A percentile compares a stretch with the other conserved stretches of the same genome.
Conservation (phyloP, 2,888 invertebrate species). For the Ctena decussata region DNA sequence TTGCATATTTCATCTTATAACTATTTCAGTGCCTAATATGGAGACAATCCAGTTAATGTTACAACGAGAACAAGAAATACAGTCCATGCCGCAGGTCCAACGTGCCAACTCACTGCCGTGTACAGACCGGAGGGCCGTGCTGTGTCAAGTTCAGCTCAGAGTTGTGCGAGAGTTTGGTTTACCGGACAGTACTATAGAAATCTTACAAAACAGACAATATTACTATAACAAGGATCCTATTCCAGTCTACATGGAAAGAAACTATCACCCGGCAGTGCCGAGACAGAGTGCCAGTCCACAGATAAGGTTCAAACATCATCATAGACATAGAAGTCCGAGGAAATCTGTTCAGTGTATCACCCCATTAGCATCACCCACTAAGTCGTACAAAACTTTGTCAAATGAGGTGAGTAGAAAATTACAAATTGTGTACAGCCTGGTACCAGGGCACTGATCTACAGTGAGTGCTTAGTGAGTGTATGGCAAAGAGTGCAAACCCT, state of each 20-base stretch:
- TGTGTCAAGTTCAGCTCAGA: conserved; percentile 93
- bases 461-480: too few relatives aligned
- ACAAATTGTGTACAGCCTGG: too few relatives aligned
- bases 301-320: conserved; percentile 39
- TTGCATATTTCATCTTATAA: too few relatives aligned
- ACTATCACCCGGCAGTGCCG: conserved; percentile 46
- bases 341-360: conserved; percentile 69
- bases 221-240: conserved; percentile 72
- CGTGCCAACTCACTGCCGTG: conserved; percentile 92
- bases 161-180: conserved; percentile 98
- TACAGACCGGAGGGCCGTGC: conserved; percentile 91
- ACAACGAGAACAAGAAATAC: conserved; percentile 94
- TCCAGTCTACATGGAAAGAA: conserved; percentile 52
- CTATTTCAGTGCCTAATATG: conserved; percentile 91
- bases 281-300: conserved; percentile 84
- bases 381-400: conserved; percentile 35
- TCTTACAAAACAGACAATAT: conserved; percentile 88
- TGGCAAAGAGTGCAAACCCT: too few relatives aligned
- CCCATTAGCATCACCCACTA: conserved; percentile 60
- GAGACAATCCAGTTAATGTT: conserved; percentile 93
- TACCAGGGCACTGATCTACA: too few relatives aligned
- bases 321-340: conserved; percentile 44
- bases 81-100: conserved; percentile 93
- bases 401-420: conserved; percentile 57
- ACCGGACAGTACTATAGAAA: conserved; percentile 95